Base-by-base conservation (phyloP, 2,113 vertebrate species). In the Pterocles burchelli region DNA sequence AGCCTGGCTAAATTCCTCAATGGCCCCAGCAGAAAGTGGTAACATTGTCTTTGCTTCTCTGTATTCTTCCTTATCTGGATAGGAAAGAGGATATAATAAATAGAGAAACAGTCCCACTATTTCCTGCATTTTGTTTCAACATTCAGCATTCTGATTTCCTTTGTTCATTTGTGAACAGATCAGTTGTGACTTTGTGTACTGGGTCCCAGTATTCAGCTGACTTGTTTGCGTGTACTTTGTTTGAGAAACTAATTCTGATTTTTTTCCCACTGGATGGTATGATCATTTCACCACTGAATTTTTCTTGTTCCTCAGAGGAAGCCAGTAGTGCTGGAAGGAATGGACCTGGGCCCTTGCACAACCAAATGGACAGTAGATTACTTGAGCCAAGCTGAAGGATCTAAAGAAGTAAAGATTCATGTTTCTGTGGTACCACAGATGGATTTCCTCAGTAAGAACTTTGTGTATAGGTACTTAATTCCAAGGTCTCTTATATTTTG, bases 391-490 rank as follows among this genome's bases (percentile, higher is more conserved):
- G 97, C 90, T 1, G 99, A 98, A 66, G 98, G 98, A 31, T 87
- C 89, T 48, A 98, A 95, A 87, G 98, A 99, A 68, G 99, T 99
- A 43, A 99, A 99, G 95, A 96, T 99, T 36, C 99, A 99, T 6
- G 99, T 99, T 10, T 98, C 99, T 46, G 48, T 97, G 1, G 98
- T 98, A 51, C 96, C 99, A 49, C 98, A 98, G 97, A 99, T 99
- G 99, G 98, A 99, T 96, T 99, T 99, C 97, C 98, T 99, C 67
- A 98, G 97, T 95, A 99, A 99, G 97, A 99, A 99, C 97, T 99
- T 99, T 98, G 97, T 98, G 5, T 99, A 99, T 98, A 99, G 98
- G 99, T 99, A 98, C 97, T 95, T 90, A 41, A 68, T 96, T 96
- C 88, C 70, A 87, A 95, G 48, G 66, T 43, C 93, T 97, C 79